Evolutionary conservation across 2,888 invertebrate species (phyloP).

Genomic region (Nephrotoma guestfalica): DNA sequence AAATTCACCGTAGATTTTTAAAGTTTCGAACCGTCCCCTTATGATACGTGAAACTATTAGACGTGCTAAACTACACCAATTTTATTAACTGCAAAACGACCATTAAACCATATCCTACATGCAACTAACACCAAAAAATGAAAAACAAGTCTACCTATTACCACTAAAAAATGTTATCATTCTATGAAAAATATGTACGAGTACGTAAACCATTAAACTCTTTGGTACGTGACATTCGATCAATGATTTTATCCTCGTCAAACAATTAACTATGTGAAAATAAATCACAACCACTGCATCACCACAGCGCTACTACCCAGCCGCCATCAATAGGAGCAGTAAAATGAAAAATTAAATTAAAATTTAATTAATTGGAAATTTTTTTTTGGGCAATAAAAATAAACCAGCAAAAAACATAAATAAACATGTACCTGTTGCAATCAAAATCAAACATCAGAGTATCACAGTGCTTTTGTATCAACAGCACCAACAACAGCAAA

Average conservation of each 20-base stretch:
- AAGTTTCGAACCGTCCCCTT: too few relatives aligned
- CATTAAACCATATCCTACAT: too few relatives aligned
- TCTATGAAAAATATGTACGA: neutral
- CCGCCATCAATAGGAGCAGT: neutral
- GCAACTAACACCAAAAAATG: too few relatives aligned
- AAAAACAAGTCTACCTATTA: neutral
- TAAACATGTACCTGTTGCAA: neutral
- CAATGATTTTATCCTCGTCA: neutral
- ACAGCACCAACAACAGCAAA: neutral
- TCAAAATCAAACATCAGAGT: neutral
- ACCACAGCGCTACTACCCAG: neutral
- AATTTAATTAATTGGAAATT: neutral
- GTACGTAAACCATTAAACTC: neutral
- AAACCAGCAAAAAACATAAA: neutral
- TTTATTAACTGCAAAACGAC: too few relatives aligned
- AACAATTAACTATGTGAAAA: neutral
- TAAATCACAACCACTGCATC: neutral
- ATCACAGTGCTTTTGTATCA: neutral
- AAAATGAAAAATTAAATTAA: neutral
- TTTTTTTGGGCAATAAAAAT: neutral
- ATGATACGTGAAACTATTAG: too few relatives aligned
- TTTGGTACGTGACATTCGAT: neutral
- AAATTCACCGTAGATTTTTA: too few relatives aligned
- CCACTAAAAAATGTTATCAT: neutral
- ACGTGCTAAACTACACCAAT: too few relatives aligned